Conservation (phyloP, 2,113 vertebrate genomes). For the Cervus canadensis region DNA sequence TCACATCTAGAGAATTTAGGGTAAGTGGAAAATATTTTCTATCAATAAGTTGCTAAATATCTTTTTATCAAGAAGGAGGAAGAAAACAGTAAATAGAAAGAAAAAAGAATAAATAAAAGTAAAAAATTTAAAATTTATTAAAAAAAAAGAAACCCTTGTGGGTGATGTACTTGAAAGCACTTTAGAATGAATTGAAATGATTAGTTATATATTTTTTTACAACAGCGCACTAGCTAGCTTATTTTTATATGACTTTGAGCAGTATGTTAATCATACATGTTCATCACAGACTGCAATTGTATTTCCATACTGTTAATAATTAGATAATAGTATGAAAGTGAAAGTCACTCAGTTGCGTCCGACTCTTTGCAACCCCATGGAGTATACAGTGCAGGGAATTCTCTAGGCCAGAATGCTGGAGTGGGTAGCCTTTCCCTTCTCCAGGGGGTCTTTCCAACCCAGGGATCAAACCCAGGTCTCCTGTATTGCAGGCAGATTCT, state of each 20-base stretch:
- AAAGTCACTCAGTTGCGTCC: rapidly evolving
- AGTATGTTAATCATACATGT: neutral
- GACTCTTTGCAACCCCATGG: neutral
- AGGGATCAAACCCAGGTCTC: neutral
- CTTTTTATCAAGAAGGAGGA: neutral
- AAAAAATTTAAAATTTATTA: neutral
- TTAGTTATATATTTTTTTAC: neutral
- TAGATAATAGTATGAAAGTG: neutral
- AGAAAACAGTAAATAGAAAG: neutral
- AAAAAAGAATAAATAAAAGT: neutral
- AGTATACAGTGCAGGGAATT: neutral
- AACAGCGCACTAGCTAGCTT: neutral
- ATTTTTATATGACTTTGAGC: neutral
- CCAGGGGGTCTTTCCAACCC: neutral
- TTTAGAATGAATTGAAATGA: conserved; percentile 25
- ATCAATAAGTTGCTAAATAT: neutral
- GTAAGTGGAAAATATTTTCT: neutral
- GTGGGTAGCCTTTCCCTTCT: neutral
- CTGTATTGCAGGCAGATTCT: neutral
- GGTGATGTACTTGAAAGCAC: neutral
- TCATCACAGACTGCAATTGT: neutral
- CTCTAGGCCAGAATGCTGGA: neutral
- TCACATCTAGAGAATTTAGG: neutral
- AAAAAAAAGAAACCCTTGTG: neutral
- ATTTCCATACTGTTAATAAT: neutral